A percentile compares a stretch with the other conserved stretches of the same genome.
phyloP scores from a whole-genome alignment of 2,888 invertebrate species.

The Agrotis segetum region DNA sequence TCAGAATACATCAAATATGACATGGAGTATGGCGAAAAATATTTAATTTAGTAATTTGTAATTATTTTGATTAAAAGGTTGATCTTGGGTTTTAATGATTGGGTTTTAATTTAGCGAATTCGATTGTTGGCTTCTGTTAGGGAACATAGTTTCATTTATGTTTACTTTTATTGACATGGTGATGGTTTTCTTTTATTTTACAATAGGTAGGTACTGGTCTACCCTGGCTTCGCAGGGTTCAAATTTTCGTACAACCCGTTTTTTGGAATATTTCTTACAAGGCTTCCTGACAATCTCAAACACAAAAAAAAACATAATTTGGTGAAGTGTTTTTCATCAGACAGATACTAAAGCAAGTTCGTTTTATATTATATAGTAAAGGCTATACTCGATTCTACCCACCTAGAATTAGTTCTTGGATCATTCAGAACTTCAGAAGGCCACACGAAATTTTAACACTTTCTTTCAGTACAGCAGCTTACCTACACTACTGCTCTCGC shows the following conservation, averaged over 20 bases:
- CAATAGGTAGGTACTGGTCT: too few species aligned
- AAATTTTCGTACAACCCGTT: too few species aligned
- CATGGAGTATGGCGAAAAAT: conserved; percentile 12
- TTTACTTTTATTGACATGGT: not conserved
- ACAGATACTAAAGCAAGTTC: too few species aligned
- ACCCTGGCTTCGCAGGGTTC: too few species aligned
- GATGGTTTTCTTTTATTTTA: too few species aligned
- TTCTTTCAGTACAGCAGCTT: not conserved
- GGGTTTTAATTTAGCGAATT: conserved; percentile 16
- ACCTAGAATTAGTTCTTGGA: too few species aligned
- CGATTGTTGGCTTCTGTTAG: conserved; percentile 20
- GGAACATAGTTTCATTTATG: not conserved
- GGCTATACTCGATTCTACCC: too few species aligned
- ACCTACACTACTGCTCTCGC: not conserved
- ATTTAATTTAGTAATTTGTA: conserved; percentile 15
- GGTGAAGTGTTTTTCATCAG: too few species aligned
- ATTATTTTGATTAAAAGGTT: conserved; percentile 24
- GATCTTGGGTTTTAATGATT: not conserved
- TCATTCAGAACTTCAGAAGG: not conserved
- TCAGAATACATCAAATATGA: conserved; percentile 31
- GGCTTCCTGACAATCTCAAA: too few species aligned
- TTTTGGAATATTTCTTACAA: too few species aligned
- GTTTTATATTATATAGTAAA: too few species aligned
- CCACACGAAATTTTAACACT: not conserved
- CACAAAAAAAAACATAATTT: too few species aligned